Conservation (phyloP, 2,113 vertebrate species). For the Neofelis nebulosa region DNA sequence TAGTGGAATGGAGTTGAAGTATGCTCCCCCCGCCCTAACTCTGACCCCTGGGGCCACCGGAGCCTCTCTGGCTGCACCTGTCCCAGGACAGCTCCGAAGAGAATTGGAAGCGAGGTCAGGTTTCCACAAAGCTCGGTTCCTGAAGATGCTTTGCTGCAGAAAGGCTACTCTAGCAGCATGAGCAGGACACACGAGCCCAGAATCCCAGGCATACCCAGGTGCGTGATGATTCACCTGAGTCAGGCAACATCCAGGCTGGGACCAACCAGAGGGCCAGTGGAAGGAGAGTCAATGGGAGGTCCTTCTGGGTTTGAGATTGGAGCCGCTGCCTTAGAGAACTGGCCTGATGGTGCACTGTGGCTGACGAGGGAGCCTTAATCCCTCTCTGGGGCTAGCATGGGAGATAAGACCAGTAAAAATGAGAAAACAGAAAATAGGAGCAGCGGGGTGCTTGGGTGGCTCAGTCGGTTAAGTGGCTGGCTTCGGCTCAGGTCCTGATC, state of each 20-base stretch:
- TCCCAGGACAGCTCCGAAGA: neutral
- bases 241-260: neutral
- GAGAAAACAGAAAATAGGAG: slow-evolving; percentile 29
- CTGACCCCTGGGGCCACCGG: neutral
- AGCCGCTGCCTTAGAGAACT: neutral
- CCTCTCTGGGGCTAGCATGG: neutral
- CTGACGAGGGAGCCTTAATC: neutral
- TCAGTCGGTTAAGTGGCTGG: no score
- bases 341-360: neutral
- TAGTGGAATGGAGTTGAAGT: neutral
- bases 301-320: neutral
- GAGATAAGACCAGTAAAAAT: slow-evolving; percentile 39
- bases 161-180: neutral
- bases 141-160: neutral
- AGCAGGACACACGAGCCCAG: neutral
- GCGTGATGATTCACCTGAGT: neutral
- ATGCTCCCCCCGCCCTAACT: neutral
- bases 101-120: neutral
- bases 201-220: neutral
- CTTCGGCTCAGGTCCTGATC: no score
- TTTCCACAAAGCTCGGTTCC: neutral
- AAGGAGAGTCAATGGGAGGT: neutral
- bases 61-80: neutral
- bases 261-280: neutral
- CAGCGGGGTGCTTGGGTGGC: neutral